Evolutionary conservation across 2,113 vertebrate species (phyloP), one percentile per base, ranked within the genome.

Genomic region (Epinephelus lanceolatus): DNA sequence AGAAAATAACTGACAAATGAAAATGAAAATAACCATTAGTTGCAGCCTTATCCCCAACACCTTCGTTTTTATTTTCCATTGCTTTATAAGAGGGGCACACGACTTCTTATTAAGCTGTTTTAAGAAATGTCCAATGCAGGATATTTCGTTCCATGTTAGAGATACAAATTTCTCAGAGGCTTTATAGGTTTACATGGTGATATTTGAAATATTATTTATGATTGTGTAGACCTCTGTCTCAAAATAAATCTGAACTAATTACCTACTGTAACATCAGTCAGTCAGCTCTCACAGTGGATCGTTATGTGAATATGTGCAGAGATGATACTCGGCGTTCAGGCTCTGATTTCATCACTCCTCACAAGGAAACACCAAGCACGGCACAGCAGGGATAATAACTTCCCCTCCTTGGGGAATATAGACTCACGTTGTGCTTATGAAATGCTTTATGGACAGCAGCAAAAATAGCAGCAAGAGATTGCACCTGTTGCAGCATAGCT

Each of bases 321-420:
- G 40, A 51, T 60, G 6, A 57, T 49, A 53, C 74, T 76, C 47
- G 40, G 7, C 12, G 6, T 72, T 68, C 30, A 40, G 23, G 42
- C 65, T 81, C 52, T 51, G 69, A 61, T 53, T 60, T 53, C 42
- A 42, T 78, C 6, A 13, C 69, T 70, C 18, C 30, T 17, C 53
- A 17, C 61, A 21, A 56, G 21, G 23, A 79, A 42, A 76, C 53
- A 40, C 51, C 13, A 19, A 63, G 40, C 61, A 15, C 59, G 0
- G 8, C 27, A 45, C 49, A 68, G 72, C 61, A 57, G 53, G 69
- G 63, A 70, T 51, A 61, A 80, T 33, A 72, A 51, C 72, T 57
- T 71, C 76, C 57, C 21, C 33, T 52, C 23, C 30, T 45, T 25
- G 10, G 37, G 53, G 40, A 56, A 53, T 53, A 69, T 4, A 42